Evolutionary conservation across 2,797 vertebrate species (phyloP), one percentile per base, ranked within the genome.

Genomic region (Enteromius anoplus): DNA sequence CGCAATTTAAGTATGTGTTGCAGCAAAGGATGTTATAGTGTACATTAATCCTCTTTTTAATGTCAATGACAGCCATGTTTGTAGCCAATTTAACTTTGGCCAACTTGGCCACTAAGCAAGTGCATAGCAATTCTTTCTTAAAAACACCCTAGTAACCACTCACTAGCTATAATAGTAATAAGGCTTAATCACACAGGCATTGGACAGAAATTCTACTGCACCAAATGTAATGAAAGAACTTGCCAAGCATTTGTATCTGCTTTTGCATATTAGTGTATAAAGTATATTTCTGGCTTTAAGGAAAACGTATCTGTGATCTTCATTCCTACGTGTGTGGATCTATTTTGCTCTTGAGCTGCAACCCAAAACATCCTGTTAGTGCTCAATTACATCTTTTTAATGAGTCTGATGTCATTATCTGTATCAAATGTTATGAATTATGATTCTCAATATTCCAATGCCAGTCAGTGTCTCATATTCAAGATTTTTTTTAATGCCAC

Each of bases 391-490:
- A 73, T 51, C 4, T 32, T 72, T 58, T 23, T 51, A 37, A 49
- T 49, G 55, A 81, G 26, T 72, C 21, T 72, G 79, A 81, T 49
- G 55, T 72, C 26, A 81, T 62, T 37, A 26, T 34, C 55, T 12
- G 42, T 81, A 81, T 72, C 55, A 72, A 72, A 81, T 81, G 55
- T 71, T 71, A 53, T 79, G 37, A 70, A 60, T 71, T 71, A 37
- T 73, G 55, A 81, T 64, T 49, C 40, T 23, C 19, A 81, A 49
- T 49, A 23, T 23, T 12, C 55, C 40, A n/a, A 49, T 49, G 79
- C 29, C 32, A 75, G 12, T 75, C 42, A 73, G 12, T 14, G 8
- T 65, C 32, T 65, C 75, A 49, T 17, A 78, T 78, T 65, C 19
- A 11, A 49, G 19, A 47, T 29, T 23, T 51, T 34, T 23, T 45